Base-by-base conservation (phyloP, 2,113 vertebrate genomes). In the Hippopotamus amphibius region DNA sequence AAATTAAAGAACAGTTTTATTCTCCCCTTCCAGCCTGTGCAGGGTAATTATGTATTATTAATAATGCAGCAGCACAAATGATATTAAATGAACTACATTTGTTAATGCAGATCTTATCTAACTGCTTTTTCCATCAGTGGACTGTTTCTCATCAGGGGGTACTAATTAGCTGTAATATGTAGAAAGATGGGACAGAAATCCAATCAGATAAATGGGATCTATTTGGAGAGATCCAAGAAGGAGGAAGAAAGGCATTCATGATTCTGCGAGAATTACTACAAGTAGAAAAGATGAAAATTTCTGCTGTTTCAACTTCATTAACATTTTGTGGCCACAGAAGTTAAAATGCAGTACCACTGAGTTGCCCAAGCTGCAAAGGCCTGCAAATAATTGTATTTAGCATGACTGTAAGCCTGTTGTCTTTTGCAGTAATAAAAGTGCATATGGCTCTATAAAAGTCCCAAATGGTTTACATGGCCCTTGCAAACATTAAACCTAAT, bases 11-110 rank as follows among this genome's bases (percentile, higher is more conserved):
- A 98, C 97, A 48, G 98, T 98, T 99, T 98, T 98, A 97, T 98
- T 98, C 98, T 99, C 94, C 97, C 93, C 97, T 98, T 98, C 95
- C 97, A 98, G 98, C 96, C 96, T 97, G 96, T 97, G 96, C 97
- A 96, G 98, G 97, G 96, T 99, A 99, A 99, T 99, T 99, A 99
- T 98, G 97, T 98, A 99, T 99, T 99, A 99, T 99, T 99, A 99
- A 99, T 99, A 99, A 99, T 99, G 98, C 98, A 99, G 98, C 97
- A 99, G 98, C 97, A 98, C 98, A 99, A 99, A 99, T 99, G 98
- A 99, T 99, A 99, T 99, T 99, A 99, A 99, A 99, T 98, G 99
- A 99, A 98, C 98, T 98, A 99, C 98, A 99, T 99, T 99, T 99
- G 98, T 99, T 99, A 99, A 99, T 98, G 98, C 99, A 98, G 98